Percentiles rank a stretch among this genome's conserved stretches.
Evolutionary conservation across 2,888 invertebrate genomes (phyloP).

Genomic region (Erpobdella octoculata): DNA sequence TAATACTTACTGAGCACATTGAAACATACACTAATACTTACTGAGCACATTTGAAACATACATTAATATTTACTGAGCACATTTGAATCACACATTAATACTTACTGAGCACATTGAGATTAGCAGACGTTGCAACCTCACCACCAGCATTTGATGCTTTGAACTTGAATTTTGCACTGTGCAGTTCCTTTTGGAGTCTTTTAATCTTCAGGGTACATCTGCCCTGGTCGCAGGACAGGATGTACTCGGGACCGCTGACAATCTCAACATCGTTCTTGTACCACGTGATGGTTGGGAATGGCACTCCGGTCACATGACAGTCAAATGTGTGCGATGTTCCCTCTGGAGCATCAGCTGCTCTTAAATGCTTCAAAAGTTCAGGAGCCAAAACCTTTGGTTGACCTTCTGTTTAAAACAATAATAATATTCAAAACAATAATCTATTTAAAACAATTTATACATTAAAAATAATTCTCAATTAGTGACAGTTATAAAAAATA

Average conservation of each 20-base stretch:
- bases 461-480: background rate
- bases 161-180: slow-evolving; percentile 58
- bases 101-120: slow-evolving; percentile 62
- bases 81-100: background rate
- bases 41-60: slow-evolving; percentile 58
- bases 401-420: slow-evolving; percentile 35
- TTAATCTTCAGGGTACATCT: slow-evolving; percentile 68
- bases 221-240: slow-evolving; percentile 73
- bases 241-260: slow-evolving; percentile 56
- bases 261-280: slow-evolving; percentile 49
- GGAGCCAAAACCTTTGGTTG: slow-evolving; percentile 50
- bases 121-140: slow-evolving; percentile 43
- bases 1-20: background rate
- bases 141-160: slow-evolving; percentile 48
- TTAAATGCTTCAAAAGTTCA: slow-evolving; percentile 49
- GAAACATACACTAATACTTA: slow-evolving; percentile 51
- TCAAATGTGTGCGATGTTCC: slow-evolving; percentile 49
- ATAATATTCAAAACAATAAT: background rate
- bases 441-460: background rate
- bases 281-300: slow-evolving; percentile 50
- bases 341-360: slow-evolving; percentile 48
- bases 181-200: slow-evolving; percentile 59
- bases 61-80: background rate
- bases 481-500: background rate
- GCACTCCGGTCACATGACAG: slow-evolving; percentile 50